A percentile compares a stretch with the other conserved stretches of the same genome.
These are phyloP conservation scores for Ptychoptera contaminata DNA, from an alignment of 2,888 invertebrate species.

Conservation along the genomic window DNA sequence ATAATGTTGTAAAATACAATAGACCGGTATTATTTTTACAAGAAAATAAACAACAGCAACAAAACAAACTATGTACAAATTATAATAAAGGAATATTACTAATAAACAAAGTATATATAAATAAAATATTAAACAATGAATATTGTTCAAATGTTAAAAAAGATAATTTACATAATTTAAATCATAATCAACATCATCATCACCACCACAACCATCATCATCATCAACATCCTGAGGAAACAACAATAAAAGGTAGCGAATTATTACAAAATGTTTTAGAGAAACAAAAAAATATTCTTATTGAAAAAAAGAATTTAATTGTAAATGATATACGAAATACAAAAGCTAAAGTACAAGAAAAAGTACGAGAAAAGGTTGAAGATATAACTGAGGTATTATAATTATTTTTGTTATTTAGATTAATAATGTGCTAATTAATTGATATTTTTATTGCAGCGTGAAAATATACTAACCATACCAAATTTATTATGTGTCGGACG, in stretches of 20 bases:
- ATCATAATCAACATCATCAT: not conserved
- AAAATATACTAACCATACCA: conserved; percentile 87
- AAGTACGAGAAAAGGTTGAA: conserved; percentile 60
- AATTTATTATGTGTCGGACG: conserved; percentile 77
- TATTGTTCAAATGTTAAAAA: no score
- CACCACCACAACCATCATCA: not conserved
- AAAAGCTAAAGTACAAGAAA: conserved; percentile 52
- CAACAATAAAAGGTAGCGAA: conserved; percentile 32
- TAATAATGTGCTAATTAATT: not conserved
- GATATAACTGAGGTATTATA: conserved; percentile 26
- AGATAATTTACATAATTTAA: not conserved
- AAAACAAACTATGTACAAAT: no score
- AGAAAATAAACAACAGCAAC: no score
- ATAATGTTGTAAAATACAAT: no score
- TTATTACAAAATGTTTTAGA: conserved; percentile 41
- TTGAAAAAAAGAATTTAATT: conserved; percentile 43
- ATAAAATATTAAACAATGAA: no score
- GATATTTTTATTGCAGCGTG: conserved; percentile 29
- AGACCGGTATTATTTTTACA: no score
- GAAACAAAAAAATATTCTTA: conserved; percentile 43
- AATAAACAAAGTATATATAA: no score
- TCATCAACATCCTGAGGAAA: conserved; percentile 12
- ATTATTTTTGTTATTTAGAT: not conserved
- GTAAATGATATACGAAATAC: conserved; percentile 57
- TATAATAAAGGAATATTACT: no score